Base-by-base conservation (phyloP, 2,888 invertebrate genomes). In the Chromoteleia sp. region DNA sequence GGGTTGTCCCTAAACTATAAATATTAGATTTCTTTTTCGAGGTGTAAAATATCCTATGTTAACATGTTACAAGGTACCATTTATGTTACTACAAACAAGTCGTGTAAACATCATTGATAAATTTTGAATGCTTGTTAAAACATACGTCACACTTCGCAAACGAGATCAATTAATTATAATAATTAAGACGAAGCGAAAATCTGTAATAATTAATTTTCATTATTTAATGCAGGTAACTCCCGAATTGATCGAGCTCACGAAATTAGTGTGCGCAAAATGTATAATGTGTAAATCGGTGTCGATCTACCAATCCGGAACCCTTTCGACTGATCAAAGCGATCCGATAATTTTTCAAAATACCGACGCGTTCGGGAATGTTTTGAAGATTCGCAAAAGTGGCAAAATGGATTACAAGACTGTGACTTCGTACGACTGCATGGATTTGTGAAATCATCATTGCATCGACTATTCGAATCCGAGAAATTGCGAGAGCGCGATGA, bases 351-450 rank as follows among this genome's bases (percentile, higher is more conserved):
- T 87, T 67, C 75, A 70, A 48, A 84, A 71, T 21, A 71, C 36
- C 7, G 88, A 88, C 68, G 78, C 86, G 4, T 82, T 76, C 7
- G 86, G 86, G 8, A 85, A 85, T 52, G 50, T 75, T 43, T 85
- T 89, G 48, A 84, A 82, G 29, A 80, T 89, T 12, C 81, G 80
- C 36, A 21, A 43, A 39, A 84, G 86, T 14, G 87, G 87, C 0
- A 75, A 50, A 39, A 86, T 84, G 52, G 48, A 59, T 67, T 85
- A 85, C 14, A 68, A 50, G 25, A 43, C 17, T 43, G 39, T 67
- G 10, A 52, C 71, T 7, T 48, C 63, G 15, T 63, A 67, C 8
- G 29, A 21, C 12, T 81, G 75, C 10, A 33, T 8, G 19, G 14
- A 59, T 15, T 48, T 15, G 0, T 56, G 48, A 25, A 56, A 14